phyloP scores from a whole-genome alignment of 1,140 invertebrate genomes.

The Apis florea region DNA sequence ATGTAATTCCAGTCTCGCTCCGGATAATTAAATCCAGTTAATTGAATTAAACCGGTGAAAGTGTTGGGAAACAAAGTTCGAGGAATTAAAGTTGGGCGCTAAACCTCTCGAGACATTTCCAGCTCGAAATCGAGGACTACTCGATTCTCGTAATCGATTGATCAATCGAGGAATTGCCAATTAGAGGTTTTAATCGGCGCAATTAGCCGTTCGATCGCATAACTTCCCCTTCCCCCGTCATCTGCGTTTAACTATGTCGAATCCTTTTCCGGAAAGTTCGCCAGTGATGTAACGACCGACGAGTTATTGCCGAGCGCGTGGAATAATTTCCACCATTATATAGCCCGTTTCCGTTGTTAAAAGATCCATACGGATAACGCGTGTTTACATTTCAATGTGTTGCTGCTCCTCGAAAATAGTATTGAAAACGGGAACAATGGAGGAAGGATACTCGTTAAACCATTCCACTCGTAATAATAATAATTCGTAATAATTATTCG shows the following conservation, averaged over 20 bases:
- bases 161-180: constrained; percentile 45
- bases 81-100: neutral
- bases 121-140: neutral
- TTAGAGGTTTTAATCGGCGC: constrained; percentile 54
- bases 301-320: neutral
- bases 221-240: neutral
- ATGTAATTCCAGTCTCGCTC: too few species aligned
- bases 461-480: neutral
- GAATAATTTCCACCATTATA: neutral
- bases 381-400: constrained; percentile 65
- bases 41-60: constrained; percentile 9
- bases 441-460: neutral
- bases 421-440: too few species aligned
- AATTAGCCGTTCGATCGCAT: constrained; percentile 46
- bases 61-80: neutral
- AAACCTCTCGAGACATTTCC: neutral
- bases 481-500: constrained; percentile 3
- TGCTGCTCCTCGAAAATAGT: neutral
- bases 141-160: constrained; percentile 35
- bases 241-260: constrained; percentile 1
- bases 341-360: constrained; percentile 28
- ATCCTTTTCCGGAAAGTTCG: constrained; percentile 29
- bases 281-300: constrained; percentile 4
- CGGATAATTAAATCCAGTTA: too few species aligned
- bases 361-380: constrained; percentile 34